A percentile compares a stretch with the other conserved stretches of the same genome.
Conservation (phyloP, 2,888 invertebrate genomes). For the Yponomeuta plumbellus region DNA sequence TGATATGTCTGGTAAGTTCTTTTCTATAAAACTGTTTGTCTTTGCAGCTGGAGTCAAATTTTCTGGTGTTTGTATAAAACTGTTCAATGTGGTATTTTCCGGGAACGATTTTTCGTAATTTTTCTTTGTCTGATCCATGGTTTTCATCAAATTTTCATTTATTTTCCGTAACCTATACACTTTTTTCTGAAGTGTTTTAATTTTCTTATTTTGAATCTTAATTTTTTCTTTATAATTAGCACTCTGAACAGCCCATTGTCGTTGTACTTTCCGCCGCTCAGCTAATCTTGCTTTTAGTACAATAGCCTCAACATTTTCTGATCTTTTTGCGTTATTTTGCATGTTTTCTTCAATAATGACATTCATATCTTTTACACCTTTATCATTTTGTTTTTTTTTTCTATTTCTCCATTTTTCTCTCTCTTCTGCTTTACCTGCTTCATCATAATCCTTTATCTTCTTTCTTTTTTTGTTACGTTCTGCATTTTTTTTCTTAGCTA, state of each 20-base stretch:
- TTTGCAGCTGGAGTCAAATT: slow-evolving; percentile 12
- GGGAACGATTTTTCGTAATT: background rate
- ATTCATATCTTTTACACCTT: background rate
- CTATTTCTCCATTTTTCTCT: slow-evolving; percentile 19
- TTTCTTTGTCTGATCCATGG: slow-evolving; percentile 5
- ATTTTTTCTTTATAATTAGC: slow-evolving; percentile 10
- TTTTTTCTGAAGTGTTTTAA: slow-evolving; percentile 13
- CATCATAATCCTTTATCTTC: slow-evolving; percentile 20
- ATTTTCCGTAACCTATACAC: background rate
- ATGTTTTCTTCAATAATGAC: background rate
- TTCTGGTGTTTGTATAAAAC: background rate
- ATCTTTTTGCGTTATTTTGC: background rate
- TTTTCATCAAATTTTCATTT: slow-evolving; percentile 11
- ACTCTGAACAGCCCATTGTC: slow-evolving; percentile 12
- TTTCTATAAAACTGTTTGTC: slow-evolving; percentile 9
- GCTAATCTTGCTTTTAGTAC: slow-evolving; percentile 13
- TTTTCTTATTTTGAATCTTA: too few relatives aligned
- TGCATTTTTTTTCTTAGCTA: slow-evolving; percentile 20
- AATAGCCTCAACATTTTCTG: slow-evolving; percentile 12
- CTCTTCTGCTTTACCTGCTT: slow-evolving; percentile 17
- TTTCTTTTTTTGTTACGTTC: slow-evolving; percentile 19
- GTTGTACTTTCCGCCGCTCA: slow-evolving; percentile 9
- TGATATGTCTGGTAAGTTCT: slow-evolving; percentile 10
- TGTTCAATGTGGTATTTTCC: background rate
- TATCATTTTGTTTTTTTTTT: slow-evolving; percentile 15